Base-by-base conservation (phyloP, 1,140 invertebrate species). In the Trachymyrmex septentrionalis region DNA sequence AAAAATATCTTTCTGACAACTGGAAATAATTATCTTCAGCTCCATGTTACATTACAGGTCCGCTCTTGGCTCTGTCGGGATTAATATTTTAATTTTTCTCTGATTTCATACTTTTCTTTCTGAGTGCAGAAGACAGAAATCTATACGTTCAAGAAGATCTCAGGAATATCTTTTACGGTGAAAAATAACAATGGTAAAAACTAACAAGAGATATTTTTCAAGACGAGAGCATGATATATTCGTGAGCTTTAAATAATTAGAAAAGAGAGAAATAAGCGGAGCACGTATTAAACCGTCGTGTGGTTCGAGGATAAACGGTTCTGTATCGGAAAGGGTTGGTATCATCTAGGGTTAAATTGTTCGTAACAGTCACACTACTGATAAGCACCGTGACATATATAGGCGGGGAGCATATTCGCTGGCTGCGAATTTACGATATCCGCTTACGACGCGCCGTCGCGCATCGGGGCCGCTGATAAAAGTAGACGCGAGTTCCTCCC, bases 401-500 rank as follows among this genome's bases (percentile, higher is more conserved):
- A 34, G 30, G 85, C 71, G 87, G 82, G 88, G 84, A 69, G 81
- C 69, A 88, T 92, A 93, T 92, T 92, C 92, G 87, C 87, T 88
- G 85, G 85, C 53, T 84, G 88, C 87, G 86, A 92, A 92, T 93
- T 93, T 93, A 93, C 91, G 92, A 88, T 89, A 88, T 78, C 78
- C 88, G 91, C 88, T 89, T 87, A 87, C 87, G 85, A 64, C 64
- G 89, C 87, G 57, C 67, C 57, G 69, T 75, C 66, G 71, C 57
- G 53, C 53, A 63, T 67, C 63, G 44, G 27, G n/a, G 27, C 34
- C 34, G 88, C 92, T 92, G 92, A 93, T 92, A 93, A 93, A 93
- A 93, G 91, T 92, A 90, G 87, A 88, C 87, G 67, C 53, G 63
- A 50, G 27, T 53, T 27, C 7, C 53, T 21, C 50, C 14, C 30